These are phyloP conservation scores for Sogatella furcifera DNA, from an alignment of 1,140 invertebrate species.

Conservation along the genomic window DNA sequence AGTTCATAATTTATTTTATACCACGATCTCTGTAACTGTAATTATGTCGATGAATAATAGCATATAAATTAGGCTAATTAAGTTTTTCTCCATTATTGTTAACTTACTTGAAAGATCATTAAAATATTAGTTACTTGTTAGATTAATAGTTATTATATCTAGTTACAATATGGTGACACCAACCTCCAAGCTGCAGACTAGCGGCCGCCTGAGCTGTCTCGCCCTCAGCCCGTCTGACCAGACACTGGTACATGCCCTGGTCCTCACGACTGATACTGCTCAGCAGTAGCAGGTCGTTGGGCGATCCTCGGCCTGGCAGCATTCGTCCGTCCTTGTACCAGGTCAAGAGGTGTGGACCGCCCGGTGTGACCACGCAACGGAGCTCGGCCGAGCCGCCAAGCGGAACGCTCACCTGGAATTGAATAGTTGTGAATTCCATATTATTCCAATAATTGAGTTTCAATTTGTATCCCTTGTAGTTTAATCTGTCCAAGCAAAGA, in stretches of 20 bases:
- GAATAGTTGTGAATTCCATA: conserved; percentile 23
- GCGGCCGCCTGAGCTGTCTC: conserved; percentile 70
- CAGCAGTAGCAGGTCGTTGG: conserved; percentile 50
- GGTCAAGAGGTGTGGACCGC: conserved; percentile 24
- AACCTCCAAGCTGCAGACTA: conserved; percentile 69
- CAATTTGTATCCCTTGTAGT: too few relatives aligned
- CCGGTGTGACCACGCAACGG: conserved; percentile 45
- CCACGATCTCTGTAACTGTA: too few relatives aligned
- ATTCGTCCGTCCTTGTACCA: conserved; percentile 70
- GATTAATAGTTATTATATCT: too few relatives aligned
- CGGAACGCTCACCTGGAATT: conserved; percentile 44
- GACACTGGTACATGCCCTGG: conserved; percentile 78
- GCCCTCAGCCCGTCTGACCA: conserved; percentile 58
- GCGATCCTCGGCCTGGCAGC: conserved; percentile 48
- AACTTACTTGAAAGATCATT: too few relatives aligned
- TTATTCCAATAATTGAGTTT: too few relatives aligned
- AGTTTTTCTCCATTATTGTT: too few relatives aligned
- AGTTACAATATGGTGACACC: too few relatives aligned
- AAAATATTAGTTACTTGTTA: too few relatives aligned
- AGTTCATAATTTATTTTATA: too few relatives aligned
- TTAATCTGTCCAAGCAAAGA: too few relatives aligned
- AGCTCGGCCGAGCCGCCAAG: conserved; percentile 66
- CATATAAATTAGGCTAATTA: too few relatives aligned
- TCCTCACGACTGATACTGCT: conserved; percentile 61
- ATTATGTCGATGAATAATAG: too few relatives aligned